These are phyloP conservation scores for Girardinus metallicus DNA, from an alignment of 2,797 vertebrate species.

Conservation along the genomic window DNA sequence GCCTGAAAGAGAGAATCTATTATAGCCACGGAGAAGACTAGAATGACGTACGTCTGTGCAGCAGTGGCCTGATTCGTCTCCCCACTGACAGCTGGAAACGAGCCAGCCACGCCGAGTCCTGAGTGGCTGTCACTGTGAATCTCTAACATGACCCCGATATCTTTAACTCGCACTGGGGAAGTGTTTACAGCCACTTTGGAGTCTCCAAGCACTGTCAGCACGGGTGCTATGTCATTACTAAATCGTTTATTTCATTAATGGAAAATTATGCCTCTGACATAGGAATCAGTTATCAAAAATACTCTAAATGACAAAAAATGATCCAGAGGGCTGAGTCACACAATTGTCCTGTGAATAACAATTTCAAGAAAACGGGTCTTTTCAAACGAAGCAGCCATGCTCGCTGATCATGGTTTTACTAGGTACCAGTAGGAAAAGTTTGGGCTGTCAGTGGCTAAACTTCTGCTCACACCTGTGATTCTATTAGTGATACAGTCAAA, in stretches of 20 bases:
- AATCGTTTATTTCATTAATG: background rate
- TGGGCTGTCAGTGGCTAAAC: background rate
- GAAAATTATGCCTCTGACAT: background rate
- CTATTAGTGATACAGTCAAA: background rate
- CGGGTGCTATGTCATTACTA: background rate
- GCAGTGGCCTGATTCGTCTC: slow-evolving; percentile 63
- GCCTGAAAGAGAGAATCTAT: slow-evolving; percentile 30
- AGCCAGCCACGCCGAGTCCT: slow-evolving; percentile 54
- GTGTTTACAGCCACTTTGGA: background rate
- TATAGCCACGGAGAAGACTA: slow-evolving; percentile 20
- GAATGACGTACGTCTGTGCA: slow-evolving; percentile 29
- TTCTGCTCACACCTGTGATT: background rate
- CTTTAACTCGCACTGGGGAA: slow-evolving; percentile 19
- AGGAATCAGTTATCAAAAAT: background rate
- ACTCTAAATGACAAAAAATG: background rate
- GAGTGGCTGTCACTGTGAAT: slow-evolving; percentile 23
- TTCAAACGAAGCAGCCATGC: background rate
- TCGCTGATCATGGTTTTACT: background rate
- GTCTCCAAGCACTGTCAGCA: background rate
- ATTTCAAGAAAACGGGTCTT: too few relatives aligned
- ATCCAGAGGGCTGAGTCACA: background rate
- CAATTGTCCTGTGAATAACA: background rate
- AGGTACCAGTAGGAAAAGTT: too few relatives aligned
- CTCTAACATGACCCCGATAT: slow-evolving; percentile 39
- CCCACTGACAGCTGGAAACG: slow-evolving; percentile 54